These are phyloP conservation scores for Seira musarum DNA, from an alignment of 2,888 invertebrate species.

Conservation along the genomic window DNA sequence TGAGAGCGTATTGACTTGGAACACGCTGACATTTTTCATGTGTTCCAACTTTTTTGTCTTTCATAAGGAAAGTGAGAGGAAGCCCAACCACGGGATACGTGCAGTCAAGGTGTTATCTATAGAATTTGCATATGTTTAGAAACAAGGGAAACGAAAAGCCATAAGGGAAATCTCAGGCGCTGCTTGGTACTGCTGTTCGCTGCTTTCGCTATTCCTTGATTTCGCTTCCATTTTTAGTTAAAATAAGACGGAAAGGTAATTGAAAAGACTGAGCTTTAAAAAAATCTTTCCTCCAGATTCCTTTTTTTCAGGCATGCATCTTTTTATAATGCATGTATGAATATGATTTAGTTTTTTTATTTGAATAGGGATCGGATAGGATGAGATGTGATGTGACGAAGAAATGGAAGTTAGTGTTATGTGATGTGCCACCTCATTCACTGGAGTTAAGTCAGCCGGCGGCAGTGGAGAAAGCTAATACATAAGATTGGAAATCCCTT, in stretches of 20 bases:
- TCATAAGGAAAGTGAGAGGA: constrained; percentile 5
- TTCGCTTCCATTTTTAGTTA: not conserved
- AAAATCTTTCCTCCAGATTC: not conserved
- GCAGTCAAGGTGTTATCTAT: constrained; percentile 43
- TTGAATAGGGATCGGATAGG: constrained; percentile 16
- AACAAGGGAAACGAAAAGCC: constrained; percentile 31
- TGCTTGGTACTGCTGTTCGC: no score
- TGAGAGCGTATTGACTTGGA: constrained; percentile 32
- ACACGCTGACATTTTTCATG: not conserved
- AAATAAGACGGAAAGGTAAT: constrained; percentile 11
- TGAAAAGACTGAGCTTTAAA: constrained; percentile 2
- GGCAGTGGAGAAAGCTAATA: constrained; percentile 8
- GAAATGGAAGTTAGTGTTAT: not conserved
- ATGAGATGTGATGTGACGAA: constrained; percentile 21
- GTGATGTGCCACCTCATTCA: constrained; percentile 32
- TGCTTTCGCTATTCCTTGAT: constrained; percentile 22
- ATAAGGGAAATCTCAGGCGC: constrained; percentile 42
- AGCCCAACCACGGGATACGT: not conserved
- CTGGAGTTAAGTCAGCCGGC: not conserved
- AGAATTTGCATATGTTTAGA: constrained; percentile 53
- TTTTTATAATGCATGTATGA: constrained; percentile 39
- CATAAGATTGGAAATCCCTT: constrained; percentile 43
- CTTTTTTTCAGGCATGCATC: constrained; percentile 27
- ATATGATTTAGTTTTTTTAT: constrained; percentile 48
- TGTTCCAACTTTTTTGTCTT: constrained; percentile 33